phyloP scores from a whole-genome alignment of 2,113 vertebrate genomes.

The Chroicocephalus ridibundus region DNA sequence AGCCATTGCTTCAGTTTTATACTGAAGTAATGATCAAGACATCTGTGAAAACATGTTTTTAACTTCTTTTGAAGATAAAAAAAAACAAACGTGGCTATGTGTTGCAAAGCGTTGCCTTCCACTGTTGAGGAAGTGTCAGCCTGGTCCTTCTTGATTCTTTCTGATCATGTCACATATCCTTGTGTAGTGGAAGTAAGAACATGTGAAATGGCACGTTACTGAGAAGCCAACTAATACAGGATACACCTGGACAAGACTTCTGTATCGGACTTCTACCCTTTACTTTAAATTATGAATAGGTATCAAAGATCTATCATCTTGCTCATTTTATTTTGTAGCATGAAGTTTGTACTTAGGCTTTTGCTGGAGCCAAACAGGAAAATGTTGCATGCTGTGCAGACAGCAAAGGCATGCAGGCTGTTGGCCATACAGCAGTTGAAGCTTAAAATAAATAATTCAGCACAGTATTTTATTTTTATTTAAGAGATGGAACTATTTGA shows the following conservation, averaged over 20 bases:
- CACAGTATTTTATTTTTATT: background rate
- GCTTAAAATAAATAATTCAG: background rate
- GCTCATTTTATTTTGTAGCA: background rate
- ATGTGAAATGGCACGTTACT: background rate
- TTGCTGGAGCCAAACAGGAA: background rate
- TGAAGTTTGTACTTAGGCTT: background rate
- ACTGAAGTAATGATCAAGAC: background rate
- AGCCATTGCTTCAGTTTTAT: background rate
- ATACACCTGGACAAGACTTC: background rate
- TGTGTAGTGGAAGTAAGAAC: background rate
- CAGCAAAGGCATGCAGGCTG: background rate
- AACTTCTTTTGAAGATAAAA: background rate
- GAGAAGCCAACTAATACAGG: background rate
- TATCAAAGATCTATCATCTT: background rate
- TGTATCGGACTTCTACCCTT: background rate
- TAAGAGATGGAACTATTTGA: background rate
- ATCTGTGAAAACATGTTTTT: background rate
- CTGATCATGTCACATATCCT: background rate
- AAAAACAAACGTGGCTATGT: background rate
- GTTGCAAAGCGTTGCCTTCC: background rate
- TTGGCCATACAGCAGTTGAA: background rate
- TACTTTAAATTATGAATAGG: background rate
- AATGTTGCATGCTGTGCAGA: background rate
- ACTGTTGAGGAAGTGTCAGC: background rate
- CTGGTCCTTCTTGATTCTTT: background rate